These are phyloP conservation scores for Sthenelais limicola DNA, from an alignment of 2,888 invertebrate genomes.

Conservation along the genomic window DNA sequence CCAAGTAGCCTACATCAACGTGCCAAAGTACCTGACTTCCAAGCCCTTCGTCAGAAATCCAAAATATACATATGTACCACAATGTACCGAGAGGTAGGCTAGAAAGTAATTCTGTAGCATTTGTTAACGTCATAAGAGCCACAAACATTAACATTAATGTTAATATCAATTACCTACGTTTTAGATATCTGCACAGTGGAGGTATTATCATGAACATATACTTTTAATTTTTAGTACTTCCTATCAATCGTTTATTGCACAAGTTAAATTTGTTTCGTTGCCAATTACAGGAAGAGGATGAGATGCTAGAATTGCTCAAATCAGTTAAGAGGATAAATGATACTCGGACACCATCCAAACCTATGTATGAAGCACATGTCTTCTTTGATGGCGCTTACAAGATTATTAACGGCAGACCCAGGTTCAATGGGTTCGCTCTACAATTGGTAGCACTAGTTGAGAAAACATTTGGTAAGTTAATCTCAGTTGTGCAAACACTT, in stretches of 20 bases:
- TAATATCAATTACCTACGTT: too few relatives aligned
- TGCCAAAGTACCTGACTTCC: slow-evolving; percentile 14
- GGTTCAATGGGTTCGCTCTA: slow-evolving; percentile 21
- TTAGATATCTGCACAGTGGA: too few relatives aligned
- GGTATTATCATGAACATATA: too few relatives aligned
- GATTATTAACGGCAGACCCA: not conserved
- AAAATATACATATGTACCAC: slow-evolving; percentile 32
- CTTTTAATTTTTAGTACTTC: too few relatives aligned
- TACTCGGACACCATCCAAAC: not conserved
- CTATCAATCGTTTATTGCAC: too few relatives aligned
- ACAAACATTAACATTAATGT: too few relatives aligned
- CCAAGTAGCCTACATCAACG: slow-evolving; percentile 19
- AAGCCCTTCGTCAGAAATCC: not conserved
- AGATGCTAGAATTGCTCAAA: slow-evolving; percentile 11
- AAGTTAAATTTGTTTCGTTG: too few relatives aligned
- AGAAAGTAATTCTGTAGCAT: too few relatives aligned
- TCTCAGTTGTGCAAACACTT: too few relatives aligned
- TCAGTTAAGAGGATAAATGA: slow-evolving; percentile 26
- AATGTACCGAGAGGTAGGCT: slow-evolving; percentile 24
- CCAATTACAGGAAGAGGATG: slow-evolving; percentile 2
- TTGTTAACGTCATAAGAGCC: too few relatives aligned
- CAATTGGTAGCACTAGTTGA: slow-evolving; percentile 22
- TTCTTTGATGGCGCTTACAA: slow-evolving; percentile 19
- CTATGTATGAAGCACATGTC: slow-evolving; percentile 23
- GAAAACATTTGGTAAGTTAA: slow-evolving; percentile 24